Evolutionary conservation across 2,113 vertebrate genomes (phyloP).

Genomic region (Oriolus oriolus): DNA sequence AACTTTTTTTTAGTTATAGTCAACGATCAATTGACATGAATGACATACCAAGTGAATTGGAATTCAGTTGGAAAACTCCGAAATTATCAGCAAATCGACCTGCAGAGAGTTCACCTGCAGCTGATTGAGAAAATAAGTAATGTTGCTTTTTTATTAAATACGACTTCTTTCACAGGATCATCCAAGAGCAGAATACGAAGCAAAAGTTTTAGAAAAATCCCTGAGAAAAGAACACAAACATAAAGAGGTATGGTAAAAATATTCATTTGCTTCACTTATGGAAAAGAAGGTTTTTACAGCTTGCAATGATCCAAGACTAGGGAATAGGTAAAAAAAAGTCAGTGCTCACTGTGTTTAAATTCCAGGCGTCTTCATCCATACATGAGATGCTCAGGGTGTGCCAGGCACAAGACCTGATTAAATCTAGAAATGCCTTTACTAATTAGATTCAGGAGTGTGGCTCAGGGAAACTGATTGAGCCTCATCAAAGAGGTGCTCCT

Average conservation of each 20-base stretch:
- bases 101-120: neutral
- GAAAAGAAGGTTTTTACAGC: neutral
- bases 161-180: constrained; percentile 76
- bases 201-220: constrained; percentile 84
- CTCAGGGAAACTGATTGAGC: neutral
- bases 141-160: neutral
- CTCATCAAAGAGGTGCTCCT: neutral
- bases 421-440: neutral
- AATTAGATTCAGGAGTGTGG: neutral
- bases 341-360: neutral
- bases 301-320: neutral
- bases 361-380: neutral
- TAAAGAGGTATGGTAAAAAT: constrained; percentile 74
- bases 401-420: neutral
- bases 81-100: neutral
- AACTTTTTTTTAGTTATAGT: neutral
- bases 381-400: rapidly evolving
- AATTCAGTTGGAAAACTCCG: neutral
- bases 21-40: neutral
- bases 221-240: constrained; percentile 75
- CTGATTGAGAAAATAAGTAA: neutral
- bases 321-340: neutral
- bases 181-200: constrained; percentile 89
- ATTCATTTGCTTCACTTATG: neutral
- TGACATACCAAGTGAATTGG: neutral